Percentiles rank a stretch among this genome's conserved stretches.
These are phyloP conservation scores for Philereme vetulata DNA, from an alignment of 2,888 invertebrate genomes.

Conservation along the genomic window DNA sequence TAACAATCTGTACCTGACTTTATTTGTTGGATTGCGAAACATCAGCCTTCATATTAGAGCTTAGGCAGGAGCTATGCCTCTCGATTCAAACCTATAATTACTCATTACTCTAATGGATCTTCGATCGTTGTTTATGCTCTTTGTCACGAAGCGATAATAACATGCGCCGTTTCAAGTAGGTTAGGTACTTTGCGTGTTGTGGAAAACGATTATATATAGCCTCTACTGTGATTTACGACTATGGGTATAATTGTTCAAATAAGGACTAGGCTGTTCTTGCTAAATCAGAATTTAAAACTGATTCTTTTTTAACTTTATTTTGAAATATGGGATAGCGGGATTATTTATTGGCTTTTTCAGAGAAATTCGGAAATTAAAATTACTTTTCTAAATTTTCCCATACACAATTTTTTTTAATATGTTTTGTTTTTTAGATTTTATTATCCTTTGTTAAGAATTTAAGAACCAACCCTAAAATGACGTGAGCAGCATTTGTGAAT, in stretches of 20 bases:
- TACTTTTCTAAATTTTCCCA: no score
- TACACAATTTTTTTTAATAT: no score
- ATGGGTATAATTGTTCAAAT: conserved; percentile 20
- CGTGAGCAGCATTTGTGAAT: no score
- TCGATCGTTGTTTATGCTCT: conserved; percentile 57
- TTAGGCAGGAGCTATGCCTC: conserved; percentile 51
- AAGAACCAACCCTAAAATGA: no score
- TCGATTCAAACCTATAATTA: conserved; percentile 65
- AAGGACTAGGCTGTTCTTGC: conserved; percentile 4
- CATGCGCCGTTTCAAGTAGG: conserved; percentile 35
- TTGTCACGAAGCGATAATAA: conserved; percentile 64
- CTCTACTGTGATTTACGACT: conserved; percentile 19
- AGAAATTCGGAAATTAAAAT: no score
- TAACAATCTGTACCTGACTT: conserved; percentile 37
- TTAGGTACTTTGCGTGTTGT: conserved; percentile 20
- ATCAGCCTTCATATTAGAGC: conserved; percentile 60
- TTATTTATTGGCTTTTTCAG: no score
- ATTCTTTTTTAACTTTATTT: no score
- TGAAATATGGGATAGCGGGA: no score
- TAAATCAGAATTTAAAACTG: no score
- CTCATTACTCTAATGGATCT: conserved; percentile 73
- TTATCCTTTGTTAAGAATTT: no score
- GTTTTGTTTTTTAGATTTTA: no score
- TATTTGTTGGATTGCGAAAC: conserved; percentile 55
- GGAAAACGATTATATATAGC: conserved; percentile 17